These are phyloP conservation scores for Osmerus mordax DNA, from an alignment of 2,113 vertebrate genomes.

Conservation along the genomic window DNA sequence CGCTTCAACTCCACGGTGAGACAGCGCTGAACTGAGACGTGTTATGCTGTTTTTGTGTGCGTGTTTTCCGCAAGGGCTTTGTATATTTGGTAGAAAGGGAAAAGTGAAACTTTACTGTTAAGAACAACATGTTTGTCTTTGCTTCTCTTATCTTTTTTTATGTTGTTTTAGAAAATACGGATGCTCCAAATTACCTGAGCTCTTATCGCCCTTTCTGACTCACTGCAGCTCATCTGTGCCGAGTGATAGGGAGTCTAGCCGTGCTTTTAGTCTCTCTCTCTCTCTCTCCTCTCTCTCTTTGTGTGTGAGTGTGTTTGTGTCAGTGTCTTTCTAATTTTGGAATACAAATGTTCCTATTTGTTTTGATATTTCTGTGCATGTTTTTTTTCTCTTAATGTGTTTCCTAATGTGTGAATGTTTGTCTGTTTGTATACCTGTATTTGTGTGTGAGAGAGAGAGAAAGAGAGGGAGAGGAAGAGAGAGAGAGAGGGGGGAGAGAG, in stretches of 20 bases:
- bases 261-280: not conserved
- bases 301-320: not conserved
- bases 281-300: not conserved
- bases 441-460: constrained; percentile 4
- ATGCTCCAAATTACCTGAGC: constrained; percentile 23
- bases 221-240: not conserved
- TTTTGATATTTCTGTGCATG: not conserved
- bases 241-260: not conserved
- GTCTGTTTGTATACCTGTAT: constrained; percentile 1
- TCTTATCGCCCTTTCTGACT: constrained; percentile 24
- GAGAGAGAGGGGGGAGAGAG: not conserved
- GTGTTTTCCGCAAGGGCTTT: not conserved
- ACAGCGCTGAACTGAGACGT: constrained; percentile 3
- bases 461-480: not conserved
- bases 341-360: not conserved
- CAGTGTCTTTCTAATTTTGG: not conserved
- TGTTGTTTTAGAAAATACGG: constrained; percentile 21
- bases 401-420: not conserved
- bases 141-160: constrained; percentile 10
- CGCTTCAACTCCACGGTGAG: constrained; percentile 98
- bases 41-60: not conserved
- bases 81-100: not conserved
- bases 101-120: not conserved
- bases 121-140: not conserved
- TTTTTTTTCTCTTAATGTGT: too few relatives aligned